phyloP scores from a whole-genome alignment of 2,888 invertebrate species.

The Megamerina dolium region DNA sequence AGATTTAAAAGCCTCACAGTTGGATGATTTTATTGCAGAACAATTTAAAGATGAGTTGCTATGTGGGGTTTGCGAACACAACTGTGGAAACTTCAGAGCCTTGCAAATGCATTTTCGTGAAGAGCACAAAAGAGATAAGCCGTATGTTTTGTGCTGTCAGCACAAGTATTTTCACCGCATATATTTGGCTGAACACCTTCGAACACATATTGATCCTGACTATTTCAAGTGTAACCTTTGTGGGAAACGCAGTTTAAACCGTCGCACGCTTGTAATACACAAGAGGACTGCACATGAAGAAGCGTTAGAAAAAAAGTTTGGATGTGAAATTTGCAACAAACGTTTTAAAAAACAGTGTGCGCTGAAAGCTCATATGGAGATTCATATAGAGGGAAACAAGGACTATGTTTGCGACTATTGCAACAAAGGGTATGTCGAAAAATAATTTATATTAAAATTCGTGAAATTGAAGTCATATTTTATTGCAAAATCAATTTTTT shows the following conservation, averaged over 20 bases:
- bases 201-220: conserved; percentile 26
- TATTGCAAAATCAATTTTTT: too few relatives aligned
- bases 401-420: conserved; percentile 26
- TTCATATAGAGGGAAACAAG: conserved; percentile 19
- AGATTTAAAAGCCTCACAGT: not conserved
- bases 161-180: conserved; percentile 25
- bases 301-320: conserved; percentile 12
- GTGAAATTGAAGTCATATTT: too few relatives aligned
- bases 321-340: conserved; percentile 23
- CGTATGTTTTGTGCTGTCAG: conserved; percentile 25
- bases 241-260: conserved; percentile 19
- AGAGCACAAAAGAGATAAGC: conserved; percentile 18
- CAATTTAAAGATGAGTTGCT: conserved; percentile 18
- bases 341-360: conserved; percentile 17
- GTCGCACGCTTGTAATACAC: conserved; percentile 20
- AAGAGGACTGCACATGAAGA: conserved; percentile 21
- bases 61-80: conserved; percentile 21
- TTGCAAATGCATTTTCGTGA: conserved; percentile 23
- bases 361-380: conserved; percentile 23
- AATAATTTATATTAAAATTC: too few relatives aligned
- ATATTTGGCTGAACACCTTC: conserved; percentile 25
- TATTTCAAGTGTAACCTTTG: conserved; percentile 26
- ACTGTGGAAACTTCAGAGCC: conserved; percentile 17
- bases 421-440: conserved; percentile 22
- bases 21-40: not conserved